Percentiles rank a stretch among this genome's conserved stretches.
phyloP scores from a whole-genome alignment of 2,888 invertebrate genomes.

The Hyles lineata region DNA sequence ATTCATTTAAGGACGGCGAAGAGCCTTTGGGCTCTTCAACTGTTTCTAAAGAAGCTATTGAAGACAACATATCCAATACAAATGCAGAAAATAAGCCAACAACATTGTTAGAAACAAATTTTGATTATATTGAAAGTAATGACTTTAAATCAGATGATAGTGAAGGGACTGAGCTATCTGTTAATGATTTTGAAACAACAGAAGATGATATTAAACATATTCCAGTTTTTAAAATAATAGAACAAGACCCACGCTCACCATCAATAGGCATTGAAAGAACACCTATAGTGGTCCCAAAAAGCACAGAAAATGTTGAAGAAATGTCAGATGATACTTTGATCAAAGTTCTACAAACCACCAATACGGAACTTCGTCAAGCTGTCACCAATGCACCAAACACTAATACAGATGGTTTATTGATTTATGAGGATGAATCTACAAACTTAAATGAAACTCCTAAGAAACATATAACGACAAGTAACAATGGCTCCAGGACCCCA shows the following conservation, averaged over 20 bases:
- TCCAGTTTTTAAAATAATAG: slow-evolving; percentile 62
- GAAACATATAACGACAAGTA: slow-evolving; percentile 65
- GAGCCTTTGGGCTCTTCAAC: slow-evolving; percentile 75
- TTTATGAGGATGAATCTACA: slow-evolving; percentile 84
- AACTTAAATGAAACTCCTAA: slow-evolving; percentile 64
- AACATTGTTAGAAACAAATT: slow-evolving; percentile 85
- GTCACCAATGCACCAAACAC: slow-evolving; percentile 55
- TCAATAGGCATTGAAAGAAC: slow-evolving; percentile 79
- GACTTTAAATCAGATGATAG: slow-evolving; percentile 58
- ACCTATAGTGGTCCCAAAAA: slow-evolving; percentile 73
- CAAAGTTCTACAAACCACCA: slow-evolving; percentile 73
- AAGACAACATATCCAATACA: slow-evolving; percentile 62
- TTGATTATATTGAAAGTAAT: slow-evolving; percentile 82
- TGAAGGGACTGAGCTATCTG: slow-evolving; percentile 42
- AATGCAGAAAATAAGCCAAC: slow-evolving; percentile 65
- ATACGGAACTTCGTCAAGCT: slow-evolving; percentile 63
- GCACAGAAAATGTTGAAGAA: slow-evolving; percentile 71
- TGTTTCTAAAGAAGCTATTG: slow-evolving; percentile 71
- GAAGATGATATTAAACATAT: slow-evolving; percentile 45
- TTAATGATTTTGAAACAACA: slow-evolving; percentile 32
- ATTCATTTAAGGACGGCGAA: slow-evolving; percentile 65
- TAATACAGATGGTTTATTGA: slow-evolving; percentile 79
- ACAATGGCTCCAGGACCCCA: slow-evolving; percentile 74
- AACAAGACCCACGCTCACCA: slow-evolving; percentile 79
- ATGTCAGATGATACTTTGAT: slow-evolving; percentile 79